Percentiles rank a stretch among this genome's conserved stretches.
Conservation (phyloP, 1,140 invertebrate genomes). For the Nixonia krombeini region DNA sequence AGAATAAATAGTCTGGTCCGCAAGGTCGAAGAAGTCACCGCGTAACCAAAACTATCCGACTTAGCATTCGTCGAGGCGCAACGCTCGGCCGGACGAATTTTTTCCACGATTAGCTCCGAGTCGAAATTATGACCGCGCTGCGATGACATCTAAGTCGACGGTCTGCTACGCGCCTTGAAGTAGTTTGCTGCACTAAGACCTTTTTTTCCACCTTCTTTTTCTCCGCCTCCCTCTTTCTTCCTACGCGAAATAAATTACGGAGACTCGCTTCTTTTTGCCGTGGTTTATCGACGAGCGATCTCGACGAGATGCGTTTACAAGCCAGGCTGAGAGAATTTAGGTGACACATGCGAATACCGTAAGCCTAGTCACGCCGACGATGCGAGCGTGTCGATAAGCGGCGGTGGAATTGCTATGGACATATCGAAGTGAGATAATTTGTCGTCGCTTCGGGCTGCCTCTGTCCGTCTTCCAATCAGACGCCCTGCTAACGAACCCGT, state of each 20-base stretch:
- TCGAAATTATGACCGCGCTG: too few species aligned
- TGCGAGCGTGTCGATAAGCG: slow-evolving; percentile 20
- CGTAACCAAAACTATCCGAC: too few species aligned
- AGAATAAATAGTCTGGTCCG: too few species aligned
- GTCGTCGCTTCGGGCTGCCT: neutral
- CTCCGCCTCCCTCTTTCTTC: slow-evolving; percentile 9
- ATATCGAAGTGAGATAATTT: slow-evolving; percentile 20
- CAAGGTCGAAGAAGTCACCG: too few species aligned
- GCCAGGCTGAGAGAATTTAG: slow-evolving; percentile 27
- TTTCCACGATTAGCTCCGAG: too few species aligned
- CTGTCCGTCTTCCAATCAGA: neutral
- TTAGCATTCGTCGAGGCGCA: too few species aligned
- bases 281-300: slow-evolving; percentile 26
- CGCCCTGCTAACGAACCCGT: slow-evolving; percentile 19
- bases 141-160: too few species aligned
- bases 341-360: slow-evolving; percentile 12
- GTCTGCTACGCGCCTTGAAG: neutral
- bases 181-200: neutral
- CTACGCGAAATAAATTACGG: slow-evolving; percentile 28
- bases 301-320: slow-evolving; percentile 16
- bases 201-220: slow-evolving; percentile 5
- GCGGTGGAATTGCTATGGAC: slow-evolving; percentile 16
- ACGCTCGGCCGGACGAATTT: too few species aligned
- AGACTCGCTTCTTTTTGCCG: slow-evolving; percentile 11
- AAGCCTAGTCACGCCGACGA: slow-evolving; percentile 9